Evolutionary conservation across 2,797 vertebrate genomes (phyloP).

Genomic region (Chromis chromis): DNA sequence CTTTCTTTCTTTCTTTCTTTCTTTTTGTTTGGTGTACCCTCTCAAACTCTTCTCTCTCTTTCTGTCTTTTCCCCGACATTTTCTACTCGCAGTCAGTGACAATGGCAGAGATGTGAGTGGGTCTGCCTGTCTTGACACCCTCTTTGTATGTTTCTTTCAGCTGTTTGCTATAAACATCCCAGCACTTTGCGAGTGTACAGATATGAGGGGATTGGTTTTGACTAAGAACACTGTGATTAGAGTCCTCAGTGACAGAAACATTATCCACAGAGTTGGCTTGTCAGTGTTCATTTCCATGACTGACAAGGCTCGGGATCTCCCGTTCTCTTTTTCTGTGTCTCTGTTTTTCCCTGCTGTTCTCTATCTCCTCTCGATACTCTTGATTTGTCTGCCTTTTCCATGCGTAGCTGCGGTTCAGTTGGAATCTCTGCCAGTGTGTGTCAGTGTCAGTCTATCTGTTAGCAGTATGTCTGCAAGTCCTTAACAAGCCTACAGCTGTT

Average conservation of each 20-base stretch:
- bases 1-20: slow-evolving; percentile 33
- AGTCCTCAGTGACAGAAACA: slow-evolving; percentile 83
- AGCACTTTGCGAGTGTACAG: slow-evolving; percentile 61
- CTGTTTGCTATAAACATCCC: slow-evolving; percentile 70
- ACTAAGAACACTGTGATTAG: slow-evolving; percentile 86
- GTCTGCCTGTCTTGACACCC: slow-evolving; percentile 68
- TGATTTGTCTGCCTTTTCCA: slow-evolving; percentile 67
- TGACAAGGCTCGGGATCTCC: slow-evolving; percentile 75
- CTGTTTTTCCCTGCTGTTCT: slow-evolving; percentile 58
- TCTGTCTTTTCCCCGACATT: slow-evolving; percentile 21
- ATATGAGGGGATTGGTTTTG: slow-evolving; percentile 80
- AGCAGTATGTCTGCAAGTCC: slow-evolving; percentile 38
- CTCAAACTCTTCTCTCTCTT: slow-evolving; percentile 31
- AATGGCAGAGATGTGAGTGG: slow-evolving; percentile 62
- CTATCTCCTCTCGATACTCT: slow-evolving; percentile 59
- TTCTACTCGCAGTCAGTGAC: slow-evolving; percentile 52
- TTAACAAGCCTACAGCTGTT: slow-evolving; percentile 32
- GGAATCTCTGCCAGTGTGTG: slow-evolving; percentile 63
- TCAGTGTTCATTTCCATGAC: slow-evolving; percentile 75
- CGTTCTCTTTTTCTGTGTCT: slow-evolving; percentile 65
- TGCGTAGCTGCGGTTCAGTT: slow-evolving; percentile 53
- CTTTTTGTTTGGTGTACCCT: slow-evolving; percentile 21
- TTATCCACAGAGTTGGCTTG: slow-evolving; percentile 82
- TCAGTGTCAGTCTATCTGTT: slow-evolving; percentile 55
- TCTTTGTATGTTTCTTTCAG: slow-evolving; percentile 68